These are phyloP conservation scores for Pseudorectes ferrugineus DNA, from an alignment of 2,113 vertebrate genomes.

Conservation along the genomic window DNA sequence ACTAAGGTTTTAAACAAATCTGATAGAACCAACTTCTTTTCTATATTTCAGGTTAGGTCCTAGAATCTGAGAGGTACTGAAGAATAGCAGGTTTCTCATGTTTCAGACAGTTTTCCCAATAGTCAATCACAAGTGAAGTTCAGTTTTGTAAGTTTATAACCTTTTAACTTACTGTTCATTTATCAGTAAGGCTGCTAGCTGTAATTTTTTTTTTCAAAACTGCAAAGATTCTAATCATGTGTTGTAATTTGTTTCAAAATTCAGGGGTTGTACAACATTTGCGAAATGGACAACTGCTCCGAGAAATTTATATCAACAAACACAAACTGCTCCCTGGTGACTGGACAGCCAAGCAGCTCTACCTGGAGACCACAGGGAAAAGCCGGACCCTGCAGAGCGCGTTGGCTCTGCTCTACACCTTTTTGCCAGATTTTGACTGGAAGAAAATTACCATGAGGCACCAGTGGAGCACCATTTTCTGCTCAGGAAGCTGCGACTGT, in stretches of 20 bases:
- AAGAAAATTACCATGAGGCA: conserved; percentile 81
- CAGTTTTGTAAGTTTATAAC: neutral
- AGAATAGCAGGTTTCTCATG: neutral
- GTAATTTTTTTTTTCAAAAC: neutral
- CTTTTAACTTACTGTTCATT: neutral
- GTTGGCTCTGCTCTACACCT: conserved; percentile 86
- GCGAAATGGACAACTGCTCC: conserved; percentile 85
- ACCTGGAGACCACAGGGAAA: conserved; percentile 91
- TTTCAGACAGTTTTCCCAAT: neutral
- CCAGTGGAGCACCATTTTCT: conserved; percentile 94
- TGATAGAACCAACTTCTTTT: neutral
- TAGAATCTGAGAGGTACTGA: neutral
- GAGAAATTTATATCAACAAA: conserved; percentile 83
- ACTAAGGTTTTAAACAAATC: neutral
- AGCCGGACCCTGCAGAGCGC: conserved; percentile 94
- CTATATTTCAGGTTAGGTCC: neutral
- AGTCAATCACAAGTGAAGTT: neutral
- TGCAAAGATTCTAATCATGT: neutral
- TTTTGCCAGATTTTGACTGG: conserved; percentile 90
- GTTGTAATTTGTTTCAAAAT: neutral
- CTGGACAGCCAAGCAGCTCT: conserved; percentile 85
- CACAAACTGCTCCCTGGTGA: conserved; percentile 78
- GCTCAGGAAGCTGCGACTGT: conserved; percentile 87
- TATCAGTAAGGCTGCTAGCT: neutral
- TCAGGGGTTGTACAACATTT: conserved; percentile 94